Evolutionary conservation across 1,140 invertebrate species (phyloP), one percentile per base, ranked within the genome.

Genomic region (Nasonia longicornis): DNA sequence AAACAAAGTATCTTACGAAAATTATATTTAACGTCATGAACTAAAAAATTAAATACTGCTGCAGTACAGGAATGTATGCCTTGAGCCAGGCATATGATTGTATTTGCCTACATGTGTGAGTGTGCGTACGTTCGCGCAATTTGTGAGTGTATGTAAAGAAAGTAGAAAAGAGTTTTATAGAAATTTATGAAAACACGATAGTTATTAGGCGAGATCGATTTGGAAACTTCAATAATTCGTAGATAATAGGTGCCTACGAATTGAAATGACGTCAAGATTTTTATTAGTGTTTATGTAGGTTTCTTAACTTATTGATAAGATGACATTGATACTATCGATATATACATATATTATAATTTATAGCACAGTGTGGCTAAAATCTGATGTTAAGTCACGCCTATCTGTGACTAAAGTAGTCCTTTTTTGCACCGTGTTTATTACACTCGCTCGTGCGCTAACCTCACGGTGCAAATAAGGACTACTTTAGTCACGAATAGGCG

Each of bases 161-260:
- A 64, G 42, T 20, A 72, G 58, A 79, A 12, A 64, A 66, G 31
- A 79, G 63, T 80, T 74, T 80, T 74, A 74, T 48, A 74, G 14
- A 48, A 74, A 8, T 80, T 64, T 80, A 66, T 74, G 52, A 74
- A 67, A 67, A 12, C 10, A 7, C 29, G 26, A n/a, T 48, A 66
- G 35, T 48, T 66, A 48, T 58, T 58, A 58, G 52, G 6, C 52
- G 52, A 58, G 52, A 58, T 58, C 52, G 52, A 58, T 58, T 1
- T 4, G 20, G 52, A 16, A 26, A 26, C 26, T 26, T 26, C 52
- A 58, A 58, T 58, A 16, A 58, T n/a, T 58, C 1, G 52, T 58
- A 58, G 20, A 58, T 16, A 58, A 58, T 20, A n/a, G 20, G n/a
- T 58, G 52, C 16, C 20, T 58, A 58, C 52, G 52, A 58, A 58